Base-by-base conservation (phyloP, 2,113 vertebrate species). In the Otis tarda region DNA sequence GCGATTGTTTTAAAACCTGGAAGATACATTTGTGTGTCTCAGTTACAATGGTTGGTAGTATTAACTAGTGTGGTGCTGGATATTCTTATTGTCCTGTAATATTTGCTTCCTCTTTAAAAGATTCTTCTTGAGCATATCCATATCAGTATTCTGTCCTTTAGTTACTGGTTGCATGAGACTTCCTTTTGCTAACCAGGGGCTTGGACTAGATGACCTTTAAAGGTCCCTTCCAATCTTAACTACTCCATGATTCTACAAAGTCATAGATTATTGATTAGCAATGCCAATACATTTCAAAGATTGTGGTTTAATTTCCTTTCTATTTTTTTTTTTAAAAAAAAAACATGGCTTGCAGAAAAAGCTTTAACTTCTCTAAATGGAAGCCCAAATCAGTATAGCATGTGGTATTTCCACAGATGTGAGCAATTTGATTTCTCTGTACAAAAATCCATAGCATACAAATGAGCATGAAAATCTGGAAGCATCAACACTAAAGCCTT, bases 391-490 rank as follows among this genome's bases (percentile, higher is more conserved):
- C 82, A 91, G 25, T 89, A 61, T 50, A 92, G 35, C 56, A 86
- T 77, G 43, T 88, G 59, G 19, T 69, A 96, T 94, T 96, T 95
- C 93, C 82, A 90, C 89, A 95, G 76, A 80, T 61, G 89, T 87
- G 90, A 96, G 78, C 78, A 95, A 96, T 94, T 96, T 96, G 59
- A 95, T 97, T 97, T 97, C 68, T 95, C 91, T 95, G 61, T 89
- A 84, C 53, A 93, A 92, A 97, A 95, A 93, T 79, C 50, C 68
- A 85, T 69, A 95, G 59, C 83, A 35, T 90, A 89, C 43, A 97
- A 97, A 97, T 89, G 67, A 94, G 91, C 89, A 94, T 97, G 93
- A 97, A 96, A 88, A 96, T 94, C 93, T 93, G 87, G 94, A 97
- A 96, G 31, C 92, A 87, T 96, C 83, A 9, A 78, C 59, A 74